Evolutionary conservation across 2,888 invertebrate species (phyloP), one percentile per base, ranked within the genome.

Genomic region (Pseudococcus longispinus): DNA sequence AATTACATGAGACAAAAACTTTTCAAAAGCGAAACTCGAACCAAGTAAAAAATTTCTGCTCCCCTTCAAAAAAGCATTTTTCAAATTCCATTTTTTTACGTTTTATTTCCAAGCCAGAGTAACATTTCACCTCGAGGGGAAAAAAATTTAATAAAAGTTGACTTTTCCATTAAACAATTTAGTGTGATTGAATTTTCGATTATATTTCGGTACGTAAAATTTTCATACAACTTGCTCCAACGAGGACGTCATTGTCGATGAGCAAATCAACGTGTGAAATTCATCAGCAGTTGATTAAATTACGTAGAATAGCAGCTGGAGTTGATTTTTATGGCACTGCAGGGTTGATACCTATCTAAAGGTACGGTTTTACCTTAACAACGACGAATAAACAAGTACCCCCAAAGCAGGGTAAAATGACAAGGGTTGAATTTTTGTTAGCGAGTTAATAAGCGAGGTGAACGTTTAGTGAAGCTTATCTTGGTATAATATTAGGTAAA

Each of bases 201-300:
- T 55, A 55, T 3, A 55, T n/a, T 55, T n/a, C 37, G 37, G 37
- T 37, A 55, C 1, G 4, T n/a, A 55, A 55, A 55, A 55, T 55
- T 55, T 55, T n/a, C n/a, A 37, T 37, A 37, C n/a, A 15, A 8
- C 0, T 18, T 51, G 18, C 18, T 51, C n/a, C 9, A 11, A 51
- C 6, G 18, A 51, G 18, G n/a, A 20, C n/a, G 55, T 18, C 55
- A 15, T 55, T 55, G 4, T 55, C n/a, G 18, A 55, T 55, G 55
- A 55, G n/a, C 55, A 55, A 55, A 55, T 55, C 55, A 55, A 55
- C 55, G 55, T 55, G 55, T 55, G 55, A 55, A 55, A 55, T 55
- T 55, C n/a, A 55, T 55, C 55, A 55, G 55, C 55, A 55, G 55
- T 55, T 55, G 55, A 55, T 55, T 55, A 55, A 55, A n/a, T 55